Evolutionary conservation across 2,113 vertebrate species (phyloP).

Genomic region (Corythoichthys intestinalis): DNA sequence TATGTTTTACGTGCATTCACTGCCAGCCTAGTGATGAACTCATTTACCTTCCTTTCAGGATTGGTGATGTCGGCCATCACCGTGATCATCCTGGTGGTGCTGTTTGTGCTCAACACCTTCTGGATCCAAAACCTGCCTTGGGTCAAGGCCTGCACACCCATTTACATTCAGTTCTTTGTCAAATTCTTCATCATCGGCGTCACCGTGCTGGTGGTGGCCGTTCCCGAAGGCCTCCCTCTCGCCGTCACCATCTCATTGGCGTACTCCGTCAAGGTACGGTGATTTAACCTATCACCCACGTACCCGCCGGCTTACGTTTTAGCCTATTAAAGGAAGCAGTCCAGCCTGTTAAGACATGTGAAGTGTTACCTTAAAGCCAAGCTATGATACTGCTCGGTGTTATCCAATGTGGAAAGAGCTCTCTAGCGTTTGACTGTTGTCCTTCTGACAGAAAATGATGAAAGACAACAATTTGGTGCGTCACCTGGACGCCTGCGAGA

Average conservation of each 20-base stretch:
- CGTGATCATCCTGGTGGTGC: conserved; percentile 93
- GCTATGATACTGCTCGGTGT: conserved; percentile 18
- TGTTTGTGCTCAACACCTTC: conserved; percentile 95
- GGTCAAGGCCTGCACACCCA: conserved; percentile 89
- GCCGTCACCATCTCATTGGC: conserved; percentile 97
- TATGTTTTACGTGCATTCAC: not conserved
- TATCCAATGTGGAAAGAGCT: not conserved
- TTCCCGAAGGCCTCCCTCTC: conserved; percentile 95
- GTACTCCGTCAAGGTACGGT: conserved; percentile 95
- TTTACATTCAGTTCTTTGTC: conserved; percentile 98
- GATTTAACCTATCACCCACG: conserved; percentile 18
- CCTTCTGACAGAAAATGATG: conserved; percentile 93
- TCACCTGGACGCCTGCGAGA: conserved; percentile 96
- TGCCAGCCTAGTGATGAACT: no score
- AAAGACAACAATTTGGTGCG: conserved; percentile 97
- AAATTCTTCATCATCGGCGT: conserved; percentile 99
- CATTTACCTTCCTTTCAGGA: conserved; percentile 66
- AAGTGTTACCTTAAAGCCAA: conserved; percentile 36
- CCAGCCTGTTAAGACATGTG: conserved; percentile 25
- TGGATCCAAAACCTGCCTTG: conserved; percentile 89
- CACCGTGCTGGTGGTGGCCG: conserved; percentile 94
- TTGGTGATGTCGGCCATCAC: conserved; percentile 97
- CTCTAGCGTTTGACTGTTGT: not conserved
- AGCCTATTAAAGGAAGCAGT: conserved; percentile 54
- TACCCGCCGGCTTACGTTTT: conserved; percentile 36